Conservation (phyloP, 2,113 vertebrate genomes). For the Clarias gariepinus region DNA sequence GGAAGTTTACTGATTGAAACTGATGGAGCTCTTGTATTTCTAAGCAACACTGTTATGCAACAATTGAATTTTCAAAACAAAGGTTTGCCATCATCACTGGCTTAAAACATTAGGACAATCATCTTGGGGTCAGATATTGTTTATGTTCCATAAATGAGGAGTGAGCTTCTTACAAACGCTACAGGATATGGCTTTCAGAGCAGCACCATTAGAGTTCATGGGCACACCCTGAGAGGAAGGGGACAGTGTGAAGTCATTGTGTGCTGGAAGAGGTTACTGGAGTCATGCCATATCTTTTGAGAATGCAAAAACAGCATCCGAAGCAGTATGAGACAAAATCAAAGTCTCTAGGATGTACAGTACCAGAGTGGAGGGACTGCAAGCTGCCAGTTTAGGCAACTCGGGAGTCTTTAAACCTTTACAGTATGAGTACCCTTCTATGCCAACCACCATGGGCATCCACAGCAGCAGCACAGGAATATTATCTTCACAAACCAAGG, state of each 20-base stretch:
- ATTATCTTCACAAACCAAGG: slow-evolving; percentile 40
- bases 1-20: slow-evolving; percentile 35
- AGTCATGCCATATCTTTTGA: slow-evolving; percentile 23
- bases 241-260: slow-evolving; percentile 51
- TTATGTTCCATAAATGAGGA: slow-evolving; percentile 35
- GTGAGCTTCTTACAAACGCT: slow-evolving; percentile 16
- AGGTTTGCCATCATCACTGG: not conserved
- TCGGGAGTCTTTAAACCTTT: slow-evolving; percentile 26
- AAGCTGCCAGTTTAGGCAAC: slow-evolving; percentile 16
- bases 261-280: slow-evolving; percentile 18
- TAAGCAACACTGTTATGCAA: not conserved
- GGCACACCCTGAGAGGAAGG: slow-evolving; percentile 44
- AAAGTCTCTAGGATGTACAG: slow-evolving; percentile 14
- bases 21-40: not conserved
- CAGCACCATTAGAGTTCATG: slow-evolving; percentile 25
- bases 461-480: slow-evolving; percentile 41
- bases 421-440: not conserved
- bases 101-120: not conserved
- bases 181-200: slow-evolving; percentile 34
- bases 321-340: slow-evolving; percentile 36
- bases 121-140: slow-evolving; percentile 1
- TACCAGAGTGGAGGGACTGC: slow-evolving; percentile 3
- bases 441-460: slow-evolving; percentile 19
- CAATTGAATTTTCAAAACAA: slow-evolving; percentile 17
- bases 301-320: slow-evolving; percentile 30